Evolutionary conservation across 1,140 invertebrate genomes (phyloP), one percentile per base, ranked within the genome.

Genomic region (Neodiprion fabricii): DNA sequence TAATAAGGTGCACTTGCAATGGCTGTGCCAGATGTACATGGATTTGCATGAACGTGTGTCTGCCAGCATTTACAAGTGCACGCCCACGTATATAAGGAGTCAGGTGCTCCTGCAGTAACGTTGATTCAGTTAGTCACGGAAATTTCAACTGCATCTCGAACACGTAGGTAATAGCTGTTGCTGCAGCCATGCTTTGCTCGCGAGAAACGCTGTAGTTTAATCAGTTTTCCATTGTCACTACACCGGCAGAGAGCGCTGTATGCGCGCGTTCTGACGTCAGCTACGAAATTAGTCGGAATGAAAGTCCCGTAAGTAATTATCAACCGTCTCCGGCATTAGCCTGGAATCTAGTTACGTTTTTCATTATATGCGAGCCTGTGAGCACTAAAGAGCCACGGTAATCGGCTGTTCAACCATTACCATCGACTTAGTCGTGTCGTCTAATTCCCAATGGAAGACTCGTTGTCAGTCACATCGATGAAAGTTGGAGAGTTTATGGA

Each of bases 51-150:
- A 61, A 40, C 28, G 28, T 40, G 28, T 40, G 28, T 40, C 28
- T 40, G 28, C 5, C 28, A 40, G 28, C 1, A 40, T 40, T 40
- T 40, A 40, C 28, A 40, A 40, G 28, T 40, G 28, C 28, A 40
- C 28, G 28, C 28, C 28, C 28, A 40, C 28, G 28, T 40, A 40
- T 40, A 40, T 40, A 40, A 40, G 28, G 28, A 40, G 28, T 40
- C 28, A 40, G 28, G 28, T 40, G 28, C 28, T 40, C 28, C 28
- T 40, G 28, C 28, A 3, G 53, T 14, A 61, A 61, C 53, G 53
- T 61, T 61, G 53, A 61, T 61, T 61, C n/a, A 61, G 53, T 61
- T 61, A 61, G 53, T 61, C 53, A 9, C 53, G 53, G 53, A 61
- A 61, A 61, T 61, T 61, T 17, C 28, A 40, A 40, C 53, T 61